phyloP scores from a whole-genome alignment of 2,888 invertebrate genomes.

The Epinotia demarniana region DNA sequence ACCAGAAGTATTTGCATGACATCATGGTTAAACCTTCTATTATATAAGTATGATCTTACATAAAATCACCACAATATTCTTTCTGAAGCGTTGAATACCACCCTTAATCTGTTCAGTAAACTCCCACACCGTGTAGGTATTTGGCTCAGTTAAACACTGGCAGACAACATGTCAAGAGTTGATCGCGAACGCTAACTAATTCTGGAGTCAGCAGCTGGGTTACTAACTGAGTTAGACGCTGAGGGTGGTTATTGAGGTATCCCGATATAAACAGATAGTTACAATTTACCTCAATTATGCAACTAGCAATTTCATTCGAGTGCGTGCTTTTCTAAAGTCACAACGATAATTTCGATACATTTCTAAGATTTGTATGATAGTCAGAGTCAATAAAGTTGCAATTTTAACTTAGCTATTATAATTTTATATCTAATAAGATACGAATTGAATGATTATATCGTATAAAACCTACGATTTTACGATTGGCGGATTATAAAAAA shows the following conservation, averaged over 20 bases:
- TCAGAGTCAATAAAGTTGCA: too few relatives aligned
- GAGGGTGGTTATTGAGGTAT: constrained; percentile 6
- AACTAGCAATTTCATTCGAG: not conserved
- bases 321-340: not conserved
- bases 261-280: not conserved
- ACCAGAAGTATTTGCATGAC: too few relatives aligned
- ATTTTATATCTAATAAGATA: too few relatives aligned
- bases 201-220: constrained; percentile 11
- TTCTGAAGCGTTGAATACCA: not conserved
- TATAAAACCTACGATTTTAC: too few relatives aligned
- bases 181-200: constrained; percentile 12
- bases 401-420: too few relatives aligned
- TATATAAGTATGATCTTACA: too few relatives aligned
- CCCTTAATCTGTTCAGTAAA: not conserved
- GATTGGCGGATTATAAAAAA: too few relatives aligned
- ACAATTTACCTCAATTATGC: not conserved
- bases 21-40: too few relatives aligned
- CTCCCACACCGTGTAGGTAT: not conserved
- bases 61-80: not conserved
- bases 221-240: constrained; percentile 9
- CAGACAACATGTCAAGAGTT: constrained; percentile 12
- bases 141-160: not conserved
- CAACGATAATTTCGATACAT: too few relatives aligned
- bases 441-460: too few relatives aligned
- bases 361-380: too few relatives aligned